Conservation (phyloP, 2,113 vertebrate species). For the Mesembrinibis cayennensis region DNA sequence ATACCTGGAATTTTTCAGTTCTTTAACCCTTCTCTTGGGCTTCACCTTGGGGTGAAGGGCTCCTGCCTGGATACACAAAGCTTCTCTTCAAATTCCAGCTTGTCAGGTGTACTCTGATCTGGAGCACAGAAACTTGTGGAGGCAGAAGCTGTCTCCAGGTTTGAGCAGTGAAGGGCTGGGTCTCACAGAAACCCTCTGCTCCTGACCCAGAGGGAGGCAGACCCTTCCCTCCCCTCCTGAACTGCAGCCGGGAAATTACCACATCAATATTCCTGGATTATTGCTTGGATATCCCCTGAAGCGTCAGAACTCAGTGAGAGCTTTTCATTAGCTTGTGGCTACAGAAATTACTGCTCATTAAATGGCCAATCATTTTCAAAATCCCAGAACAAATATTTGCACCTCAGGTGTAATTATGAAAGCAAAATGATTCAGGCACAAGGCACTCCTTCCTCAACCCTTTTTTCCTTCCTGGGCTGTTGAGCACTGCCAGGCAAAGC, state of each 20-base stretch:
- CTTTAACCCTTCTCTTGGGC: background rate
- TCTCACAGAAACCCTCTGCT: background rate
- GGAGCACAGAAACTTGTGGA: background rate
- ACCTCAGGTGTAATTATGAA: slow-evolving; percentile 27
- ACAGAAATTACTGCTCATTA: slow-evolving; percentile 42
- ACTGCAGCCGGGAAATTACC: background rate
- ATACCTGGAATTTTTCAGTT: background rate
- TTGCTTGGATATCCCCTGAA: background rate
- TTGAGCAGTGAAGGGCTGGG: background rate
- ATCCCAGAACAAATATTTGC: slow-evolving; percentile 15
- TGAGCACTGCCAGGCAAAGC: background rate
- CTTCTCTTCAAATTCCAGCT: background rate
- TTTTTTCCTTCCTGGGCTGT: background rate
- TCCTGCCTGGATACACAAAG: background rate
- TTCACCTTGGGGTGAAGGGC: background rate
- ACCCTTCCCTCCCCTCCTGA: background rate
- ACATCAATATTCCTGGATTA: background rate
- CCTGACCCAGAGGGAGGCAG: background rate
- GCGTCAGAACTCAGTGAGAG: background rate
- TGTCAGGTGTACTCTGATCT: background rate
- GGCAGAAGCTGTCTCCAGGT: background rate
- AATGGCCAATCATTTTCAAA: slow-evolving; percentile 11
- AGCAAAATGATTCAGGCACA: background rate
- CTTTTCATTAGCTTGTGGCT: slow-evolving; percentile 40
- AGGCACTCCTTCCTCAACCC: background rate